Evolutionary conservation across 2,888 invertebrate genomes (phyloP).

Genomic region (Pinctada fucata): DNA sequence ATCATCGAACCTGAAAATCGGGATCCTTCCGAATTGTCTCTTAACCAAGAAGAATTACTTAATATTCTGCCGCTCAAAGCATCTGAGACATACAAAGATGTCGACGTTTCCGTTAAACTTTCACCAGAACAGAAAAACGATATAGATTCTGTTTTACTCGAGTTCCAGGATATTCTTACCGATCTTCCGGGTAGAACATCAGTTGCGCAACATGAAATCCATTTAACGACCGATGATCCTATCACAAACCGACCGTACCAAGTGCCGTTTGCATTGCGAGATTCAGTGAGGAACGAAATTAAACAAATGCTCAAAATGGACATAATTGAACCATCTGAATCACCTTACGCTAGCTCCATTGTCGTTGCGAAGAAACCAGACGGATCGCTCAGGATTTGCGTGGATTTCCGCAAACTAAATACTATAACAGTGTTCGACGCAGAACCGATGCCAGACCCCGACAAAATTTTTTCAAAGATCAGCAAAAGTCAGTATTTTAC

Average conservation of each 20-base stretch:
- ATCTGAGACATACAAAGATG: no score
- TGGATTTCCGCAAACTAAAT: slow-evolving; percentile 48
- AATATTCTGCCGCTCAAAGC: no score
- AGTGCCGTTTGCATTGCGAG: slow-evolving; percentile 31
- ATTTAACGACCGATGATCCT: slow-evolving; percentile 30
- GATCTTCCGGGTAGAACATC: slow-evolving; percentile 33
- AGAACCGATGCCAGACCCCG: slow-evolving; percentile 44
- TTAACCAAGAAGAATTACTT: no score
- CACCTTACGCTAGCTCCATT: slow-evolving; percentile 41
- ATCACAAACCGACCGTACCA: slow-evolving; percentile 34
- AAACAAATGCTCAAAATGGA: slow-evolving; percentile 40
- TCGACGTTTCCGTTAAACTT: no score
- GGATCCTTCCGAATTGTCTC: no score
- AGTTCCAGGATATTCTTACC: slow-evolving; percentile 27
- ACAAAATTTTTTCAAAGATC: slow-evolving; percentile 37
- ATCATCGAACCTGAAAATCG: background rate
- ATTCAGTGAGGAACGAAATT: slow-evolving; percentile 32
- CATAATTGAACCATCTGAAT: slow-evolving; percentile 41
- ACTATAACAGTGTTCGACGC: slow-evolving; percentile 44
- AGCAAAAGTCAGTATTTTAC: slow-evolving; percentile 31
- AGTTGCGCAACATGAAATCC: slow-evolving; percentile 22
- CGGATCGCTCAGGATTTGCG: slow-evolving; percentile 38
- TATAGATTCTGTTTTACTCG: slow-evolving; percentile 7
- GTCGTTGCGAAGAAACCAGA: slow-evolving; percentile 45
- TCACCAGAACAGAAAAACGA: slow-evolving; percentile 8